phyloP scores from a whole-genome alignment of 2,797 vertebrate species.

The Falco columbarius region DNA sequence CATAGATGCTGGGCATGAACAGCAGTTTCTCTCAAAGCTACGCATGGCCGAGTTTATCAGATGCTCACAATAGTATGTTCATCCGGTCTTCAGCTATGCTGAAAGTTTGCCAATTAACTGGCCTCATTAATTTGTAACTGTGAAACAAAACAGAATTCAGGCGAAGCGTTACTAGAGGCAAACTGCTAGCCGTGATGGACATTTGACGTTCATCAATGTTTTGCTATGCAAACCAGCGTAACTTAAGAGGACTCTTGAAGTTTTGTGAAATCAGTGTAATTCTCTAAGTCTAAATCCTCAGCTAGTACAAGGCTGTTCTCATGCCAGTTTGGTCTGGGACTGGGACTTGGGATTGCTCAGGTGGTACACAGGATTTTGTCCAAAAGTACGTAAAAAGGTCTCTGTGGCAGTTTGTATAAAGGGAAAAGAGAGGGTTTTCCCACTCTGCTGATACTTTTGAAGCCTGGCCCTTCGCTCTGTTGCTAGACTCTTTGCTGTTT shows the following conservation, averaged over 20 bases:
- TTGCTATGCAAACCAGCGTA: neutral
- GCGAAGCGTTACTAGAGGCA: neutral
- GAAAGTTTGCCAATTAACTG: slow-evolving; percentile 43
- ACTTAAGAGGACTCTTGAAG: neutral
- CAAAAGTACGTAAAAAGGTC: neutral
- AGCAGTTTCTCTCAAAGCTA: neutral
- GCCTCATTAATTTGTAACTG: slow-evolving; percentile 58
- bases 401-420: neutral
- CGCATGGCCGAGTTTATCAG: neutral
- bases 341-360: fast-evolving
- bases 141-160: slow-evolving; percentile 40
- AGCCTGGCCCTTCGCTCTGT: neutral
- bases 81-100: neutral
- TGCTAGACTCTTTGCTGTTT: neutral
- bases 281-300: neutral
- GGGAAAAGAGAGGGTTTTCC: neutral
- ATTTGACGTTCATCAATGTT: neutral
- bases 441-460: neutral
- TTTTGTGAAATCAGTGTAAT: neutral
- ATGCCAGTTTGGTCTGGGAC: neutral
- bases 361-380: neutral
- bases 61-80: slow-evolving; percentile 13
- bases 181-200: neutral
- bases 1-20: neutral
- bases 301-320: neutral